phyloP scores from a whole-genome alignment of 2,888 invertebrate genomes.

The Agelastica alni region DNA sequence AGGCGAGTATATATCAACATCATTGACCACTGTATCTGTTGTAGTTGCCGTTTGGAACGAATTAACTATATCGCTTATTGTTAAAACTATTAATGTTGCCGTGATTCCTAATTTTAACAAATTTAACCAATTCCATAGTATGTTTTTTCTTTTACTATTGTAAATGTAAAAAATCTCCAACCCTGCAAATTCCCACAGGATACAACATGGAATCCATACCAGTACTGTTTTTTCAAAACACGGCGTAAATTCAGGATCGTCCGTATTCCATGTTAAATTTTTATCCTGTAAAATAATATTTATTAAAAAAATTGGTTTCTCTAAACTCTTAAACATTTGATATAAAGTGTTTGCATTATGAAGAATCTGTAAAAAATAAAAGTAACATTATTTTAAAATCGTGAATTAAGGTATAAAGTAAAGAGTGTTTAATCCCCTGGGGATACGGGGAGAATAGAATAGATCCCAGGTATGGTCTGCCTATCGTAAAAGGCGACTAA shows the following conservation, averaged over 20 bases:
- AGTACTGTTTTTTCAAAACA: conserved; percentile 92
- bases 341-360: no score
- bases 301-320: no score
- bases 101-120: conserved; percentile 71
- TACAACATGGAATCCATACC: conserved; percentile 86
- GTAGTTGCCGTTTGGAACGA: conserved; percentile 60
- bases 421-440: no score
- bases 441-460: no score
- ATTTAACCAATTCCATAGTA: conserved; percentile 78
- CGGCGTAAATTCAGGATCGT: conserved; percentile 78
- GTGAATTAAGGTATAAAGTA: no score
- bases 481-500: no score
- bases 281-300: conserved; percentile 71
- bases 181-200: conserved; percentile 76
- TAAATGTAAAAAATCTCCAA: conserved; percentile 77
- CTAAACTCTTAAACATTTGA: no score
- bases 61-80: conserved; percentile 69
- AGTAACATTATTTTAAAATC: no score
- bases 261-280: conserved; percentile 77
- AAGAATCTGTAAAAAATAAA: no score
- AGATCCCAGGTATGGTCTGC: no score
- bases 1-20: conserved; percentile 78
- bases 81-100: conserved; percentile 66
- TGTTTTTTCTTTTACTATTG: conserved; percentile 74
- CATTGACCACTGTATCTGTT: conserved; percentile 62